These are phyloP conservation scores for Hydrolagus affinis DNA, from an alignment of 2,113 vertebrate genomes.

Conservation along the genomic window DNA sequence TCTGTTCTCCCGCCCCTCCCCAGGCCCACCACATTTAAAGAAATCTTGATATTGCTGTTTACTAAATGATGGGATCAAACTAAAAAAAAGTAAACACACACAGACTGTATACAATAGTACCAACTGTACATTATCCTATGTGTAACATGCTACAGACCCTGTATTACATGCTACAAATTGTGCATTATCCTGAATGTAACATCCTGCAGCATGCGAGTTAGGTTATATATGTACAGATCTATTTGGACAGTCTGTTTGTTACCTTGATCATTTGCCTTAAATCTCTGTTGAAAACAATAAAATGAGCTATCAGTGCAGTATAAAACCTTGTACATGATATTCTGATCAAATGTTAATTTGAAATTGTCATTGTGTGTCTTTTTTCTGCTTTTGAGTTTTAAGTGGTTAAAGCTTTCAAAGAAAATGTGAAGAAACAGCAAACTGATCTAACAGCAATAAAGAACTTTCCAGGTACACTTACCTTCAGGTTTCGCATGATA, in stretches of 20 bases:
- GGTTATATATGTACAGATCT: no score
- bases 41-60: neutral
- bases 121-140: neutral
- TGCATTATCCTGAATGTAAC: no score
- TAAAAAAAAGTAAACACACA: neutral
- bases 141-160: neutral
- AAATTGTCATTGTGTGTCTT: neutral
- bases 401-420: neutral
- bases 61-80: neutral
- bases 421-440: neutral
- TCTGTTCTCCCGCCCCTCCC: no score
- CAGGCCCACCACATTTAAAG: no score
- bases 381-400: neutral
- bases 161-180: neutral
- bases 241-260: no score
- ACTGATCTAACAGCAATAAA: neutral
- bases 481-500: neutral
- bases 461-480: neutral
- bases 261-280: neutral
- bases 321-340: no score
- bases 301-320: no score
- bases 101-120: no score
- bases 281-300: neutral
- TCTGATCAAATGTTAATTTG: neutral
- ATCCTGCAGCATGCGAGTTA: no score